phyloP scores from a whole-genome alignment of 2,113 vertebrate species.

The Pica pica region DNA sequence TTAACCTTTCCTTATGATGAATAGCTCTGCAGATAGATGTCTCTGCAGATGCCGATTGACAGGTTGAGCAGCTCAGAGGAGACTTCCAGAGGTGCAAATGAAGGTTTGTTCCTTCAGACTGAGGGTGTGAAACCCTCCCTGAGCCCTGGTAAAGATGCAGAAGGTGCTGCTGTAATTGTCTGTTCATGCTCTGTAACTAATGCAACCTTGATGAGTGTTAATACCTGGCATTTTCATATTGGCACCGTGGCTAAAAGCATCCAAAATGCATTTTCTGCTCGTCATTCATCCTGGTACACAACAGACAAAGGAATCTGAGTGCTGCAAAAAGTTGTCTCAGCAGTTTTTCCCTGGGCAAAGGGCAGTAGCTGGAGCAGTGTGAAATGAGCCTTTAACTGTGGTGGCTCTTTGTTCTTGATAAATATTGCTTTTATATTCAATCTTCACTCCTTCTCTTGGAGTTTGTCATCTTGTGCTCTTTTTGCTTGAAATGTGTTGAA shows the following conservation, averaged over 20 bases:
- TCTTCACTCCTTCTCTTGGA: not conserved
- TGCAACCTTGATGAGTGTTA: not conserved
- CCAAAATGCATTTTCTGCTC: not conserved
- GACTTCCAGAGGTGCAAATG: constrained; percentile 29
- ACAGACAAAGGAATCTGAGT: not conserved
- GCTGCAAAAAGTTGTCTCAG: not conserved
- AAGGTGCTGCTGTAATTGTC: constrained; percentile 22
- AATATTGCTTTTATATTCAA: not conserved
- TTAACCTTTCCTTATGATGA: constrained; percentile 33
- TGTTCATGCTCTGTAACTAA: not conserved
- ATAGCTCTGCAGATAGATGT: constrained; percentile 1
- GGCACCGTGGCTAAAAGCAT: not conserved
- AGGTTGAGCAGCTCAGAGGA: not conserved
- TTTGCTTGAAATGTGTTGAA: not conserved
- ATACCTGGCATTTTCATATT: constrained; percentile 1
- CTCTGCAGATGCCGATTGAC: not conserved
- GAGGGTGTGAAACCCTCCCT: not conserved
- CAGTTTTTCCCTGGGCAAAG: constrained; percentile 4
- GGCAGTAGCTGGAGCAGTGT: not conserved
- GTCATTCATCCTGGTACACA: not conserved
- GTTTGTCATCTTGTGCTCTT: not conserved
- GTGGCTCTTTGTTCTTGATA: not conserved
- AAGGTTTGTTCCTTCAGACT: not conserved
- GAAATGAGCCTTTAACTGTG: not conserved
- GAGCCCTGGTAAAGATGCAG: not conserved